These are phyloP conservation scores for Paratrypauchen microcephalus DNA, from an alignment of 2,797 vertebrate genomes.

Conservation along the genomic window DNA sequence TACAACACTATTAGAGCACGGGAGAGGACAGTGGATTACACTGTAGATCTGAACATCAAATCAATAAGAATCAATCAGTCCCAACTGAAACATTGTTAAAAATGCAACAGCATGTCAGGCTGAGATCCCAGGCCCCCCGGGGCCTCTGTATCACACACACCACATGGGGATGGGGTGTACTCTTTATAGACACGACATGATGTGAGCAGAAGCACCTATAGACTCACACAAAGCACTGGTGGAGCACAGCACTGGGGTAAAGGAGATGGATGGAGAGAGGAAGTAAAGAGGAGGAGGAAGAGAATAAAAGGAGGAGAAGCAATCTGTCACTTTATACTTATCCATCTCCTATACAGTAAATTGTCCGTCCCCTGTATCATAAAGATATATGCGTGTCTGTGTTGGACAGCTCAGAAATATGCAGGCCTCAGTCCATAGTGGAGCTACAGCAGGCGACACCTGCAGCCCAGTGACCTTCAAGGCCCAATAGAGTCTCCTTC, in stretches of 20 bases:
- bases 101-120: conserved; percentile 41
- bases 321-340: conserved; percentile 62
- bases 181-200: conserved; percentile 22
- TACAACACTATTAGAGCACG: conserved; percentile 34
- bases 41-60: conserved; percentile 43
- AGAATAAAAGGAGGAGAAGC: conserved; percentile 58
- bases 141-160: conserved; percentile 27
- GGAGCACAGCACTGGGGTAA: conserved; percentile 44
- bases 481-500: conserved; percentile 44
- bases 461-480: conserved; percentile 70
- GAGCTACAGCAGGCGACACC: conserved; percentile 43
- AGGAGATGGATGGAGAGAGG: conserved; percentile 43
- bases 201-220: conserved; percentile 52
- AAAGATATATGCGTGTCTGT: conserved; percentile 19
- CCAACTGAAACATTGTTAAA: conserved; percentile 34
- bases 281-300: conserved; percentile 55
- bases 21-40: conserved; percentile 49
- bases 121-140: conserved; percentile 9
- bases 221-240: conserved; percentile 50
- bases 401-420: conserved; percentile 30
- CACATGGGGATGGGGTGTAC: conserved; percentile 10
- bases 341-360: conserved; percentile 51
- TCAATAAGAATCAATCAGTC: conserved; percentile 61
- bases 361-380: conserved; percentile 31
- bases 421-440: conserved; percentile 31